Conservation (phyloP, 2,888 invertebrate species). For the Mycalesis mineus region DNA sequence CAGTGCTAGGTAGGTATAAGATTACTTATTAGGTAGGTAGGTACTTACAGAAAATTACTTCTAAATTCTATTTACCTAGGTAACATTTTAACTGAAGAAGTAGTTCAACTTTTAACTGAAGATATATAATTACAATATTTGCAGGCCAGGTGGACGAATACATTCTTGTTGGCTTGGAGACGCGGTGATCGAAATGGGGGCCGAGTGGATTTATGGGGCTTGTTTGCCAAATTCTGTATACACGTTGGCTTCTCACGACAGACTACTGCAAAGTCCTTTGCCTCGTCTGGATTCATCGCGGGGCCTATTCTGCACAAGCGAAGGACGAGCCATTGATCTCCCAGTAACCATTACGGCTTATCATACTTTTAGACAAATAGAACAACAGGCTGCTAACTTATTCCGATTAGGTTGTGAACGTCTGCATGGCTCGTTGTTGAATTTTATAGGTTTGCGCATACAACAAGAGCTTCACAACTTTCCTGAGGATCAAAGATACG, state of each 20-base stretch:
- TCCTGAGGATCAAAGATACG: conserved; percentile 83
- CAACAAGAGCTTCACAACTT: conserved; percentile 84
- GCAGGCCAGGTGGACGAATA: conserved; percentile 86
- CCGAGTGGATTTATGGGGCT: conserved; percentile 85
- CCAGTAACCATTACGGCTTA: conserved; percentile 81
- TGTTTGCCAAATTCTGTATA: conserved; percentile 84
- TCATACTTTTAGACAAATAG: conserved; percentile 82
- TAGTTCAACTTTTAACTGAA: too few relatives aligned
- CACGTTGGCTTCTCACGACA: conserved; percentile 83
- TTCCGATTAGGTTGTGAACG: conserved; percentile 81
- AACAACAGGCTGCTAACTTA: conserved; percentile 81
- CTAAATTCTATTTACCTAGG: too few relatives aligned
- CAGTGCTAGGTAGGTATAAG: too few relatives aligned
- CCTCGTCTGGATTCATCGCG: conserved; percentile 72
- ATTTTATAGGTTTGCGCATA: conserved; percentile 81
- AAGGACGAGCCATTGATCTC: conserved; percentile 82
- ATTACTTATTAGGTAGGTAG: not conserved
- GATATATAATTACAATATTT: conserved; percentile 29
- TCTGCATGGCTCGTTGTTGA: conserved; percentile 80
- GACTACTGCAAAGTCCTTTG: conserved; percentile 80
- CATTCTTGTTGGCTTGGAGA: conserved; percentile 88
- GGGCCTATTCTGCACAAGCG: conserved; percentile 83
- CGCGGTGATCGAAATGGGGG: conserved; percentile 86
- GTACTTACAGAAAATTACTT: not conserved
- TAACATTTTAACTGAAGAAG: too few relatives aligned